Evolutionary conservation across 2,888 invertebrate genomes (phyloP).

Genomic region (Scaptomyza tumidula): DNA sequence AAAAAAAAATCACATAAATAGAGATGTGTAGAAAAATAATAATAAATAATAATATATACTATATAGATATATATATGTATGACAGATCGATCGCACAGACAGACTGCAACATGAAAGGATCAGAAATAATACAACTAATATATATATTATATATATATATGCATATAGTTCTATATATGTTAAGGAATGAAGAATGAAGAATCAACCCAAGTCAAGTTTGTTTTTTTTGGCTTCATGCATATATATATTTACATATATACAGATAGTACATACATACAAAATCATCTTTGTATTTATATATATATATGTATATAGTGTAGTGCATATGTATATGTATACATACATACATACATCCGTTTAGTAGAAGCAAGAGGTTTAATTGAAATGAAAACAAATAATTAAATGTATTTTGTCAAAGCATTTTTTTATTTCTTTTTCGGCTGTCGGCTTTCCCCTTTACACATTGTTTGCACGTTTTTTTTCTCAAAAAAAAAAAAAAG

Average conservation of each 20-base stretch:
- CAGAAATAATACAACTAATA: neutral
- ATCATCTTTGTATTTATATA: constrained; percentile 5
- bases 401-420: constrained; percentile 69
- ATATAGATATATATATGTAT: too few species aligned
- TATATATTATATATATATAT: neutral
- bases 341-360: constrained; percentile 13
- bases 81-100: constrained; percentile 40
- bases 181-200: constrained; percentile 11
- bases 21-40: neutral
- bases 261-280: constrained; percentile 11
- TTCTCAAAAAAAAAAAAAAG: constrained; percentile 62
- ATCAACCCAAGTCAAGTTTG: constrained; percentile 23
- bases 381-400: constrained; percentile 58
- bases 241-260: constrained; percentile 1
- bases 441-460: constrained; percentile 86
- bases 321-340: constrained; percentile 8
- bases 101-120: constrained; percentile 25
- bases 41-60: too few species aligned
- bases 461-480: constrained; percentile 86
- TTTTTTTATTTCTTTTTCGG: constrained; percentile 82
- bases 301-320: constrained; percentile 13
- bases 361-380: constrained; percentile 27
- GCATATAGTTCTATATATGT: neutral
- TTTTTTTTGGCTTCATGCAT: constrained; percentile 41
- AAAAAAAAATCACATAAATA: constrained; percentile 4